These are phyloP conservation scores for Pterois miles DNA, from an alignment of 2,797 vertebrate species.

Conservation along the genomic window DNA sequence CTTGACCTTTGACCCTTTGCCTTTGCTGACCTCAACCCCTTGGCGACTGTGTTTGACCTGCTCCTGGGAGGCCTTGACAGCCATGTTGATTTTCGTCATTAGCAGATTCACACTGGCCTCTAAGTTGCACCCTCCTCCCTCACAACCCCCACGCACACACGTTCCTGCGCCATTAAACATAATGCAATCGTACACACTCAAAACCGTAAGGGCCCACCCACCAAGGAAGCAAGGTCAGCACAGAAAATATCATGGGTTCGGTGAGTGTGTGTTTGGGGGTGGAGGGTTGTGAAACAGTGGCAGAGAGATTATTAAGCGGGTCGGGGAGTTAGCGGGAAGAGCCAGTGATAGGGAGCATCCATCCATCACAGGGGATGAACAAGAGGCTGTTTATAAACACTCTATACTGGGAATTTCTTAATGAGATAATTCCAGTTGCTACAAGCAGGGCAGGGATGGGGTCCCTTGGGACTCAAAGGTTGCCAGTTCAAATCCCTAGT, in stretches of 20 bases:
- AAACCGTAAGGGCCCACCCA: conserved; percentile 81
- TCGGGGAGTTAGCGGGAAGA: conserved; percentile 77
- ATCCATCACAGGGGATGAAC: conserved; percentile 82
- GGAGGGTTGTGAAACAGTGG: conserved; percentile 81
- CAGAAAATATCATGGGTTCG: conserved; percentile 39
- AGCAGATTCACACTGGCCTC: conserved; percentile 66
- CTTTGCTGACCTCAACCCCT: conserved; percentile 36
- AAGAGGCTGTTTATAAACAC: conserved; percentile 86
- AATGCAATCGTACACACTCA: conserved; percentile 43
- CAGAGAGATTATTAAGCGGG: conserved; percentile 60
- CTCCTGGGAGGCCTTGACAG: conserved; percentile 75
- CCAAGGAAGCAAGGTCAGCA: conserved; percentile 64
- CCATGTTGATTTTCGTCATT: conserved; percentile 82
- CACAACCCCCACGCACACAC: conserved; percentile 27
- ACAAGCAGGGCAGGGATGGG: background rate
- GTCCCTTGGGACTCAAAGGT: conserved; percentile 10
- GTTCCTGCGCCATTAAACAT: conserved; percentile 40
- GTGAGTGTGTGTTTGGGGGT: conserved; percentile 28
- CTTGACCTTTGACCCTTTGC: conserved; percentile 47
- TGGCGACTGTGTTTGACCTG: conserved; percentile 52
- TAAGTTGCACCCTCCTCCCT: conserved; percentile 38
- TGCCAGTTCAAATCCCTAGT: conserved; percentile 39
- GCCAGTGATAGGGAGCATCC: conserved; percentile 75
- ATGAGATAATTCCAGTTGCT: conserved; percentile 78
- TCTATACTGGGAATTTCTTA: conserved; percentile 84